Base-by-base conservation (phyloP, 2,888 invertebrate species). In the Thymelicus lineola region DNA sequence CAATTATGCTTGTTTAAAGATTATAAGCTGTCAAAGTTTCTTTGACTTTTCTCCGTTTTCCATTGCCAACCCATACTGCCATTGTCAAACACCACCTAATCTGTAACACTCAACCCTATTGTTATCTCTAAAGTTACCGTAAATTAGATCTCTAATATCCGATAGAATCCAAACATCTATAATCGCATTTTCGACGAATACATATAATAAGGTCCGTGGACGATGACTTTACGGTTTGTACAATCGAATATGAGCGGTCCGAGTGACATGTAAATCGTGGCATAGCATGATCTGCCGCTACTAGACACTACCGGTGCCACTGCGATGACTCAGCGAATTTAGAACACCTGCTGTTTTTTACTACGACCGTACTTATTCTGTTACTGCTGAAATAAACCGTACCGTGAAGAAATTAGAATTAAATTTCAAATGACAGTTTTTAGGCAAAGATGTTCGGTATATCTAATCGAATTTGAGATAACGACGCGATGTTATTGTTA, bases 261-360 rank as follows among this genome's bases (percentile, higher is more conserved):
- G 80, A 85, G 87, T 92, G 93, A 93, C 93, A 92, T 92, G 90
- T 91, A 93, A 92, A 93, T 93, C 91, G 91, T 93, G 93, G 91
- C 84, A 82, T 88, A 86, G 79, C 86, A 87, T 81, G 88, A 88
- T 86, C 84, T 81, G 66, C 53, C 66, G 93, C 93, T 93, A 93
- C 93, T 85, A 88, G 80, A 80, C 79, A 91, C 93, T 93, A 93
- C 93, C 88, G 91, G 88, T 90, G 91, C 91, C 91, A 90, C 91
- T 78, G 89, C 75, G 80, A 84, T 93, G 92, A 93, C 90, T 91
- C 90, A 90, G 91, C 93, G 83, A 28, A 82, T 86, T 85, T 80
- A 67, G 71, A 72, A 86, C 93, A 93, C 93, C 93, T 93, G 93
- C 92, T 82, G 79, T 70, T 73, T 75, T 74, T 74, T 71, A 67